phyloP scores from a whole-genome alignment of 2,113 vertebrate genomes.

The Rhinopomastus cyanomelas region DNA sequence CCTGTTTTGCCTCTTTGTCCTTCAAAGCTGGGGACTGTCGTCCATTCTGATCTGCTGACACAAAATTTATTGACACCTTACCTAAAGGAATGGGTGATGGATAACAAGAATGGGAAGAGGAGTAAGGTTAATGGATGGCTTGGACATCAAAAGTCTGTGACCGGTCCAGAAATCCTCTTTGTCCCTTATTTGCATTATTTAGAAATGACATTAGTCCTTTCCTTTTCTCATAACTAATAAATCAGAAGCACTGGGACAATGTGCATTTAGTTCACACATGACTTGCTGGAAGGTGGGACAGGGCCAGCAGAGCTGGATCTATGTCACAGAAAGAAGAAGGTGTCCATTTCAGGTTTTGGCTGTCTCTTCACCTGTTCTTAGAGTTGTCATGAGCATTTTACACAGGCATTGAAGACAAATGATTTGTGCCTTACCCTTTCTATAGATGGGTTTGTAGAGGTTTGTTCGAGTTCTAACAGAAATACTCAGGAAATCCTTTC shows the following conservation, averaged over 20 bases:
- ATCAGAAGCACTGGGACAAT: neutral
- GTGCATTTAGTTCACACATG: neutral
- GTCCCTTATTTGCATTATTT: neutral
- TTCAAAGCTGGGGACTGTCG: neutral
- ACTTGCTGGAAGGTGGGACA: neutral
- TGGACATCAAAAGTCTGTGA: neutral
- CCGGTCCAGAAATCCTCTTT: neutral
- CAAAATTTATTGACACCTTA: neutral
- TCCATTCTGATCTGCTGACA: neutral
- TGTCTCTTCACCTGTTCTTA: neutral
- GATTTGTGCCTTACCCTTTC: neutral
- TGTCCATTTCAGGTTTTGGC: neutral
- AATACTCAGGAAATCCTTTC: fast-evolving
- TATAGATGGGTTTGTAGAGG: neutral
- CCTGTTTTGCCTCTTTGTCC: neutral
- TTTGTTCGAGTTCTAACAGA: neutral
- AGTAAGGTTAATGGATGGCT: neutral
- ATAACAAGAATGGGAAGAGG: neutral
- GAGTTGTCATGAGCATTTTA: neutral
- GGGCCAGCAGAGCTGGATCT: neutral
- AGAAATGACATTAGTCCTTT: neutral
- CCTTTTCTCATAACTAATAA: neutral
- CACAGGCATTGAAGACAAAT: neutral
- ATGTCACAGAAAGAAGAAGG: neutral
- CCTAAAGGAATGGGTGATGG: neutral